A percentile compares a stretch with the other conserved stretches of the same genome.
Evolutionary conservation across 2,888 invertebrate species (phyloP).

Genomic region (Scaptomyza tumidula): DNA sequence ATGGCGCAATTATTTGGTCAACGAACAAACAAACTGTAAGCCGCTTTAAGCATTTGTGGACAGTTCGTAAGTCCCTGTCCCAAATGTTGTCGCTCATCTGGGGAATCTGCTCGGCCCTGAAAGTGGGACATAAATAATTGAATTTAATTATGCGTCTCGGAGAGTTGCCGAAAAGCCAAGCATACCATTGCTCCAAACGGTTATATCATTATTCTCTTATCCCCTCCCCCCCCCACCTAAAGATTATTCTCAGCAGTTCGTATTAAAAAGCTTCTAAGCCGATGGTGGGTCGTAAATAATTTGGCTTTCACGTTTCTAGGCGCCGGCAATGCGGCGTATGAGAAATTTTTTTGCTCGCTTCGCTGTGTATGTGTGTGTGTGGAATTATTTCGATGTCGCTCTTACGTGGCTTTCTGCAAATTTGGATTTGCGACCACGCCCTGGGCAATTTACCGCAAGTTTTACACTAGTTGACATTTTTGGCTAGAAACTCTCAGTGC

Average conservation of each 20-base stretch:
- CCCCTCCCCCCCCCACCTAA: not conserved
- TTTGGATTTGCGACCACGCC: conserved; percentile 42
- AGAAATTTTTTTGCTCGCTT: conserved; percentile 21
- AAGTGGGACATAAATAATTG: conserved; percentile 64
- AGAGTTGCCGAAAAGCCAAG: conserved; percentile 30
- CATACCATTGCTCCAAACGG: conserved; percentile 32
- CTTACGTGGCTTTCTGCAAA: conserved; percentile 30
- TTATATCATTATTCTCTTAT: conserved; percentile 31
- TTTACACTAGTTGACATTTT: conserved; percentile 61
- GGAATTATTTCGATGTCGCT: conserved; percentile 11
- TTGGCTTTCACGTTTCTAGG: conserved; percentile 49
- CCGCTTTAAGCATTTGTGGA: conserved; percentile 66
- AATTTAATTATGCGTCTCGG: conserved; percentile 73
- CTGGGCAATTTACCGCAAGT: conserved; percentile 43
- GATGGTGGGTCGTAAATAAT: conserved; percentile 60
- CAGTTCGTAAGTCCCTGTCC: conserved; percentile 43
- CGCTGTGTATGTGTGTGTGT: not conserved
- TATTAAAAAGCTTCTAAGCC: conserved; percentile 42
- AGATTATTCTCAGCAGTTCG: conserved; percentile 5
- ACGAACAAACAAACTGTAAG: conserved; percentile 62
- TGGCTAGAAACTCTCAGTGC: conserved; percentile 35
- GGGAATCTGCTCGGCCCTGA: conserved; percentile 35
- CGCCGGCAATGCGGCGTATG: conserved; percentile 49
- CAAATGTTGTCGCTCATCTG: conserved; percentile 40
- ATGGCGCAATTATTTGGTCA: conserved; percentile 57